Evolutionary conservation across 2,888 invertebrate species (phyloP).

Genomic region (Ephialtes manifestator): DNA sequence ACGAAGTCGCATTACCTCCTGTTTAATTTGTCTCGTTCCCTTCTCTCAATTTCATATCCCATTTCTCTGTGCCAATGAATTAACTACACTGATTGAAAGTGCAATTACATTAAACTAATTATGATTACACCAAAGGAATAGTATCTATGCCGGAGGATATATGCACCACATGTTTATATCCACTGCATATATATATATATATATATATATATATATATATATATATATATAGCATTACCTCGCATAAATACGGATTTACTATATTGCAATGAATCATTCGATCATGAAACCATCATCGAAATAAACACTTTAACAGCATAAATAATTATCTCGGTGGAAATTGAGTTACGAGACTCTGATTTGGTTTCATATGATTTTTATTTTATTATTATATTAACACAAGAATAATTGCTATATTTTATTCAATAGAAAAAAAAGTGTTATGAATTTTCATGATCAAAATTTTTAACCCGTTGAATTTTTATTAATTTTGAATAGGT

Average conservation of each 20-base stretch:
- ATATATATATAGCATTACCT: background rate
- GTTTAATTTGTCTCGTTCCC: background rate
- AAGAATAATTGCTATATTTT: too few relatives aligned
- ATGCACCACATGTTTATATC: background rate
- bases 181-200: too few relatives aligned
- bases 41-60: background rate
- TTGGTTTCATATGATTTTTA: too few relatives aligned
- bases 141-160: background rate
- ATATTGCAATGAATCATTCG: background rate
- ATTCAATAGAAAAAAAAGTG: too few relatives aligned
- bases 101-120: conserved; percentile 7
- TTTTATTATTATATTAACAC: too few relatives aligned
- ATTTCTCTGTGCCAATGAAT: background rate
- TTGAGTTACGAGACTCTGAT: background rate
- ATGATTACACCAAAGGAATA: background rate
- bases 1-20: background rate
- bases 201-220: too few relatives aligned
- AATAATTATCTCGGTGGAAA: background rate
- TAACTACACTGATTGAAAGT: conserved; percentile 5
- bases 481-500: too few relatives aligned
- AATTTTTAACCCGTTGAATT: too few relatives aligned
- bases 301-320: background rate
- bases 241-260: background rate
- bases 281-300: background rate
- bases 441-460: too few relatives aligned